These are phyloP conservation scores for Yponomeuta plumbellus DNA, from an alignment of 2,888 invertebrate species.

Conservation along the genomic window DNA sequence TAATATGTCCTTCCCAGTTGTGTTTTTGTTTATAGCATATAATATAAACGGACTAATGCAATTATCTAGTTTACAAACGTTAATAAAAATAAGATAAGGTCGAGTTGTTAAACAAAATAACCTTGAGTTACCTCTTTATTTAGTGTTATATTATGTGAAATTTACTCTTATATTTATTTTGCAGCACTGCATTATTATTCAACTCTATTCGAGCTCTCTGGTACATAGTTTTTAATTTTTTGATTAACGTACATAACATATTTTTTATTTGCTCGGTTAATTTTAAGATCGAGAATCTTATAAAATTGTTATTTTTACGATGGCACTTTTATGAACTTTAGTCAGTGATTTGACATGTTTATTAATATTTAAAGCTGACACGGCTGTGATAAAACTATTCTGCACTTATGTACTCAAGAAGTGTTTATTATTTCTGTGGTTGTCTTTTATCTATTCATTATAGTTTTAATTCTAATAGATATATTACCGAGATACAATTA, in stretches of 20 bases:
- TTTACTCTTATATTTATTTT: not conserved
- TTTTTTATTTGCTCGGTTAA: not conserved
- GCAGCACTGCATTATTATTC: not conserved
- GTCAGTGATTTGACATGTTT: conserved; percentile 21
- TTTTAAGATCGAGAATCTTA: not conserved
- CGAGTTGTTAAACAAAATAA: not conserved
- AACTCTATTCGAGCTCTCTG: not conserved
- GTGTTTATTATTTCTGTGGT: not conserved
- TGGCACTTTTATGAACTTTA: not conserved
- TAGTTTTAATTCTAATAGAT: too few species aligned
- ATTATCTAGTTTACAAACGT: not conserved
- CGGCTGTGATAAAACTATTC: conserved; percentile 42
- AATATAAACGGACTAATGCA: not conserved
- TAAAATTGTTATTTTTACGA: not conserved
- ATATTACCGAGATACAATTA: too few species aligned
- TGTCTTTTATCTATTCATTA: too few species aligned
- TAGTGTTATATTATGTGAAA: not conserved
- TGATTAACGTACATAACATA: not conserved
- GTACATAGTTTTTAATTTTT: not conserved
- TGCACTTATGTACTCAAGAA: not conserved
- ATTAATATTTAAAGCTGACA: conserved; percentile 28
- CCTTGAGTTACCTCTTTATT: not conserved
- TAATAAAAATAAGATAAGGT: not conserved
- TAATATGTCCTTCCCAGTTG: not conserved
- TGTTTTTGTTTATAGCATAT: not conserved